Percentiles rank a stretch among this genome's conserved stretches.
Evolutionary conservation across 2,888 invertebrate genomes (phyloP).

Genomic region (Stenotaenia linearis): DNA sequence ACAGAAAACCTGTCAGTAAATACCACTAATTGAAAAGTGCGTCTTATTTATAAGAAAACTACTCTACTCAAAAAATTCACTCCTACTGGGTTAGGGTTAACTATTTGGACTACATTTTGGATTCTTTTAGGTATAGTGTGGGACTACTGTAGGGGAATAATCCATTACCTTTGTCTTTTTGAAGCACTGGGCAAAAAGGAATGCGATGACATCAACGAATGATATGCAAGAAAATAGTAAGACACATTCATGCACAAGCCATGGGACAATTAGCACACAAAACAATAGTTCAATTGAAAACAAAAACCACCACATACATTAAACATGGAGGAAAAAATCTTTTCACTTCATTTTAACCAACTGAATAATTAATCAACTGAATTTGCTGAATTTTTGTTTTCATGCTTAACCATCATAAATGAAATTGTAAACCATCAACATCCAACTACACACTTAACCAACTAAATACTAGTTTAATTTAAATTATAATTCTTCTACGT

Average conservation of each 20-base stretch:
- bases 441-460: background rate
- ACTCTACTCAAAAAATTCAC: background rate
- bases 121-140: background rate
- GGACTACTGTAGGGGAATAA: no score
- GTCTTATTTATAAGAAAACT: no score
- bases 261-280: constrained; percentile 1
- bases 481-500: no score
- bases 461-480: background rate
- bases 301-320: background rate
- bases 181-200: constrained; percentile 32
- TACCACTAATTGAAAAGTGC: no score
- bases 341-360: background rate
- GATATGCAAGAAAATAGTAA: constrained; percentile 32
- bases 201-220: constrained; percentile 32
- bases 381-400: background rate
- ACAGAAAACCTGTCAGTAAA: no score
- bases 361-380: background rate
- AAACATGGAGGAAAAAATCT: background rate
- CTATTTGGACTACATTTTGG: background rate
- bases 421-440: background rate
- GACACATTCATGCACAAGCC: constrained; percentile 28
- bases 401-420: background rate
- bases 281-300: background rate
- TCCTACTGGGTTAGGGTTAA: background rate
- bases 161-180: constrained; percentile 33